Percentiles rank a stretch among this genome's conserved stretches.
phyloP scores from a whole-genome alignment of 1,140 invertebrate genomes.

The Drosophila subobscura region DNA sequence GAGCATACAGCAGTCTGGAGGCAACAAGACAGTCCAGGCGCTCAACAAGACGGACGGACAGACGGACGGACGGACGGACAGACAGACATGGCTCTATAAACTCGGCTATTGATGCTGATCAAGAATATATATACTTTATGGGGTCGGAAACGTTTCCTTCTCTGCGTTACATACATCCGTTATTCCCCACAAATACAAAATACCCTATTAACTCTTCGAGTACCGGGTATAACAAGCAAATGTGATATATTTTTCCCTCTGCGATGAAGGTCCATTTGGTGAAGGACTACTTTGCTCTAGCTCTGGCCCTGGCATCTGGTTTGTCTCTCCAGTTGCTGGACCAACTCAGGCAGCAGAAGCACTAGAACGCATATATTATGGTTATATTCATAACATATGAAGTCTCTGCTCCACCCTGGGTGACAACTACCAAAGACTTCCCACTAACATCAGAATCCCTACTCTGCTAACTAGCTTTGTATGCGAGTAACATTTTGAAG shows the following conservation, averaged over 20 bases:
- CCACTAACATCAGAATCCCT: background rate
- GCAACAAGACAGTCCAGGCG: too few species aligned
- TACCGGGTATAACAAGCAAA: slow-evolving; percentile 46
- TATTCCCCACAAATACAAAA: too few species aligned
- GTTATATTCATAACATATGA: slow-evolving; percentile 81
- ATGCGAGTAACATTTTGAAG: slow-evolving; percentile 55
- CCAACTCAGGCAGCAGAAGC: slow-evolving; percentile 41
- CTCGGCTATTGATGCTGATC: too few species aligned
- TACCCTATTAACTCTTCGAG: too few species aligned
- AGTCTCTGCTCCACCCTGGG: slow-evolving; percentile 56
- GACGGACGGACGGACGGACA: too few species aligned
- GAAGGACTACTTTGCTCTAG: slow-evolving; percentile 2
- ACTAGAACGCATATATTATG: slow-evolving; percentile 70
- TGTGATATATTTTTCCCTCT: slow-evolving; percentile 67
- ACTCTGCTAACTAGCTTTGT: slow-evolving; percentile 67
- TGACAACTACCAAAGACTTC: slow-evolving; percentile 57
- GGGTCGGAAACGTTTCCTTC: too few species aligned
- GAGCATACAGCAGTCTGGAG: too few species aligned
- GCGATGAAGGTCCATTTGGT: slow-evolving; percentile 50
- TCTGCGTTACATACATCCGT: too few species aligned
- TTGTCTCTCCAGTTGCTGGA: slow-evolving; percentile 20
- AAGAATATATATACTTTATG: too few species aligned
- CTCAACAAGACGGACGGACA: too few species aligned
- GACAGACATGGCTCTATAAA: too few species aligned
- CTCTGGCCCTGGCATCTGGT: slow-evolving; percentile 2